These are phyloP conservation scores for Pyrochroa serraticornis DNA, from an alignment of 2,888 invertebrate genomes.

Conservation along the genomic window DNA sequence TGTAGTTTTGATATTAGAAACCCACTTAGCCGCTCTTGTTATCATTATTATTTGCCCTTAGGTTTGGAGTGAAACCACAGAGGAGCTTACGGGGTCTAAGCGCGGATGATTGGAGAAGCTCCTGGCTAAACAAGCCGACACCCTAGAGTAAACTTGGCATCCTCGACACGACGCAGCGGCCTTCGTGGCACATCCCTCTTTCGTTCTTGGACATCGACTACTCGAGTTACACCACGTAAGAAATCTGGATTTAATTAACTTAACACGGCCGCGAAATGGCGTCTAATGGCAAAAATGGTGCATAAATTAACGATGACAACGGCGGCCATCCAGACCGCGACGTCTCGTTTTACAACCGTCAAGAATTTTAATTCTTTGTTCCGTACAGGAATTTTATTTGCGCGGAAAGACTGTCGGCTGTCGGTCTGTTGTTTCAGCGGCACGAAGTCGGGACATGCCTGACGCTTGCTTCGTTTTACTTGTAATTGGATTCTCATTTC, in stretches of 20 bases:
- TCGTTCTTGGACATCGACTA: too few species aligned
- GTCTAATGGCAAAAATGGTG: not conserved
- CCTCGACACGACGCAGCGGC: too few species aligned
- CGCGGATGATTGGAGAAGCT: too few species aligned
- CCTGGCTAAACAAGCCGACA: too few species aligned
- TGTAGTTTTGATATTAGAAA: too few species aligned
- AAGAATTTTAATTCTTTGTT: slow-evolving; percentile 56
- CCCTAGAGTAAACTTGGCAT: too few species aligned
- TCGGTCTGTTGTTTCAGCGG: slow-evolving; percentile 53
- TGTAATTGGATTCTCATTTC: slow-evolving; percentile 59
- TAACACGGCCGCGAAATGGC: not conserved
- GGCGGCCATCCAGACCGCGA: slow-evolving; percentile 14
- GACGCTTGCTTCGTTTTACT: slow-evolving; percentile 55
- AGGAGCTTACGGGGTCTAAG: too few species aligned
- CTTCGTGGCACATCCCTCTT: too few species aligned
- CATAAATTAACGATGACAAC: not conserved
- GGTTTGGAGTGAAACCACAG: too few species aligned
- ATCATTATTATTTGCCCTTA: too few species aligned
- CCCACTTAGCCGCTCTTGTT: too few species aligned
- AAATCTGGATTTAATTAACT: not conserved
- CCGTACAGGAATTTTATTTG: slow-evolving; percentile 55
- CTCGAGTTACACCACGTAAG: too few species aligned
- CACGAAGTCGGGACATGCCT: slow-evolving; percentile 57
- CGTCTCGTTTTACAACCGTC: slow-evolving; percentile 51
- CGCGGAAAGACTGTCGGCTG: slow-evolving; percentile 50